Evolutionary conservation across 2,797 vertebrate genomes (phyloP).

Genomic region (Esox lucius): DNA sequence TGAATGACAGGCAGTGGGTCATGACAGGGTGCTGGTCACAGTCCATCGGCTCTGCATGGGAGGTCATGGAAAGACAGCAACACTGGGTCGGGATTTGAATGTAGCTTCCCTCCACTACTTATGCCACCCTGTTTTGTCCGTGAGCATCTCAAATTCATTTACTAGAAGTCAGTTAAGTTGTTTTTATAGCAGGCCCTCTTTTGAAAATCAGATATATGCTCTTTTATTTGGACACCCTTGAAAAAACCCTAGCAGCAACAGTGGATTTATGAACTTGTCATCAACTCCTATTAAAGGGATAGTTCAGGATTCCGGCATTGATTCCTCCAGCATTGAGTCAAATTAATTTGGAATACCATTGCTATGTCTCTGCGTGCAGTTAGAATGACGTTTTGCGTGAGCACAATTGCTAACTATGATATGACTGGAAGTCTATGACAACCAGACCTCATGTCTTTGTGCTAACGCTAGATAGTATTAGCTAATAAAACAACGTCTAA

Average conservation of each 20-base stretch:
- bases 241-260: neutral
- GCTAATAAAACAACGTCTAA: too few species aligned
- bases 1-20: constrained; percentile 56
- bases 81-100: neutral
- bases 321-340: too few species aligned
- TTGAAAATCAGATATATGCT: too few species aligned
- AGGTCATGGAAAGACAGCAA: constrained; percentile 22
- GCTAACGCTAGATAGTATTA: too few species aligned
- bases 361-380: too few species aligned
- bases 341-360: too few species aligned
- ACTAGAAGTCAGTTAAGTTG: neutral
- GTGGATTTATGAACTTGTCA: neutral
- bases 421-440: too few species aligned
- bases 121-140: neutral
- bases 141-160: neutral
- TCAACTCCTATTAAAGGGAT: constrained; percentile 12
- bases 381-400: too few species aligned
- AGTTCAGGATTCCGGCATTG: too few species aligned
- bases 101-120: neutral
- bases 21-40: constrained; percentile 58
- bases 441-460: too few species aligned
- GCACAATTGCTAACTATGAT: too few species aligned
- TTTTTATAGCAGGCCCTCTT: too few species aligned
- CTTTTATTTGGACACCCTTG: neutral
- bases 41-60: constrained; percentile 21